phyloP scores from a whole-genome alignment of 1,140 invertebrate genomes.

The Microplitis demolitor region DNA sequence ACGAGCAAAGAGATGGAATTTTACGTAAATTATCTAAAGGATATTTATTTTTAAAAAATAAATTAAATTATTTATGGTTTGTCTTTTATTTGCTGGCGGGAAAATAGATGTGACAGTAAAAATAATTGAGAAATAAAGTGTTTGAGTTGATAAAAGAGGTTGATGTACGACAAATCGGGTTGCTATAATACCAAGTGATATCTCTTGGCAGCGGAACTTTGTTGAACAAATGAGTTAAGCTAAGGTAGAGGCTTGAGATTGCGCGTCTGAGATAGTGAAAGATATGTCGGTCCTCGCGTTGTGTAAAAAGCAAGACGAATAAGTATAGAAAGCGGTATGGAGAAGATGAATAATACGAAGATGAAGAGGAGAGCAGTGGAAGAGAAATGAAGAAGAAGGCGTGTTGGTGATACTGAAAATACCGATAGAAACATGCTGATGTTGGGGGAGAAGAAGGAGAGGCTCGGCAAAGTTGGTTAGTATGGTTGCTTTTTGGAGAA shows the following conservation, averaged over 20 bases:
- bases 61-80: not conserved
- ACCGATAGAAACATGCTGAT: slow-evolving; percentile 11
- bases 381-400: not conserved
- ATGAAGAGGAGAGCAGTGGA: not conserved
- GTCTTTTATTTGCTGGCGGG: not conserved
- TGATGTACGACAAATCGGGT: slow-evolving; percentile 5
- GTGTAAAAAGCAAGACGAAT: slow-evolving; percentile 21
- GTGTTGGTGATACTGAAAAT: slow-evolving; percentile 22
- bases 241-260: not conserved
- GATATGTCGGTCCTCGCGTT: slow-evolving; percentile 37
- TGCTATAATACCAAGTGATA: slow-evolving; percentile 2
- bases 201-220: slow-evolving; percentile 24
- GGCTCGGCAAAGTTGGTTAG: not conserved
- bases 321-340: no score
- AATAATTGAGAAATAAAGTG: not conserved
- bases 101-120: not conserved
- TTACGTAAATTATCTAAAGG: not conserved
- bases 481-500: slow-evolving; percentile 1
- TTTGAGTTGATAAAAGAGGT: no score
- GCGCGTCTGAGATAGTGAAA: slow-evolving; percentile 36
- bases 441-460: slow-evolving; percentile 18
- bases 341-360: no score
- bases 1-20: not conserved
- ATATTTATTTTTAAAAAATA: not conserved
- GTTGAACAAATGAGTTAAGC: slow-evolving; percentile 38